These are phyloP conservation scores for Petroica traversi DNA, from an alignment of 2,113 vertebrate species.

Conservation along the genomic window DNA sequence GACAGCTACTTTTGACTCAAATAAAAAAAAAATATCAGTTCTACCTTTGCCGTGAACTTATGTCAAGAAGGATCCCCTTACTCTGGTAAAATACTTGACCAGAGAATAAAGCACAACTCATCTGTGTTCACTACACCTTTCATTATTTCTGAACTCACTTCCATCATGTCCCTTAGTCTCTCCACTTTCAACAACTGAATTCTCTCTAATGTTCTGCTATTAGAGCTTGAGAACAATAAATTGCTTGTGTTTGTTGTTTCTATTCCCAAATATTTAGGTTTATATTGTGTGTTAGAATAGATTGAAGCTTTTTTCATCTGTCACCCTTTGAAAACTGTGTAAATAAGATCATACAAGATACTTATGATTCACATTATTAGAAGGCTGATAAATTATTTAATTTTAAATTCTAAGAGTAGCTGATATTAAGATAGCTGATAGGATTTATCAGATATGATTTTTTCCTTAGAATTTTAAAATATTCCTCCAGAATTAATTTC, in stretches of 20 bases:
- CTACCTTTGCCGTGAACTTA: not conserved
- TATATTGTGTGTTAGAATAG: not conserved
- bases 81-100: not conserved
- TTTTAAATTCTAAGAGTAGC: not conserved
- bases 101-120: not conserved
- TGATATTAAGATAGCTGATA: not conserved
- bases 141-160: not conserved
- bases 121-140: not conserved
- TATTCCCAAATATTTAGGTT: not conserved
- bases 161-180: not conserved
- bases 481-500: not conserved
- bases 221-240: not conserved
- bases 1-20: not conserved
- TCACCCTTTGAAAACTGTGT: not conserved
- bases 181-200: not conserved
- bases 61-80: not conserved
- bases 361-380: not conserved
- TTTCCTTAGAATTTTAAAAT: not conserved
- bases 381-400: not conserved
- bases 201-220: not conserved
- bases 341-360: not conserved
- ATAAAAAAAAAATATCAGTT: not conserved
- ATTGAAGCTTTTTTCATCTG: not conserved
- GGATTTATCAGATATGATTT: not conserved
- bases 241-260: not conserved